Percentiles rank a stretch among this genome's conserved stretches.
These are phyloP conservation scores for Fratercula arctica DNA, from an alignment of 2,797 vertebrate species.

Conservation along the genomic window DNA sequence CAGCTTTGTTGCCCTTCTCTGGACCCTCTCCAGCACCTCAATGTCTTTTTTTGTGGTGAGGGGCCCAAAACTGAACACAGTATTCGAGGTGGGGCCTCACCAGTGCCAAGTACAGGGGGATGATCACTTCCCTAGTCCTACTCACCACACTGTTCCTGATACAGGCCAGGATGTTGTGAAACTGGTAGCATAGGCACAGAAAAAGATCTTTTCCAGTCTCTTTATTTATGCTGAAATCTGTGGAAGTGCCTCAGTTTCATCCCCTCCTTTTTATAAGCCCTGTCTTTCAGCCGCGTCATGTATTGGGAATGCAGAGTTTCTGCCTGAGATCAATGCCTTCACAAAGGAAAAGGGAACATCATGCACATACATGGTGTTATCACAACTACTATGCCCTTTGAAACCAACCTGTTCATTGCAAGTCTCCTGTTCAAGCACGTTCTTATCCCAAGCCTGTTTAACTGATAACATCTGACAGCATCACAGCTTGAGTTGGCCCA, in stretches of 20 bases:
- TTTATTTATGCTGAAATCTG: neutral
- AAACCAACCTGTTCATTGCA: neutral
- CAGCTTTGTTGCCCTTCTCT: no score
- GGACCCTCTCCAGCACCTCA: no score
- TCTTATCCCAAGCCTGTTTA: neutral
- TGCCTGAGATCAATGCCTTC: neutral
- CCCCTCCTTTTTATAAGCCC: accelerated
- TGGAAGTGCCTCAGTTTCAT: neutral
- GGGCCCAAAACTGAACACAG: no score
- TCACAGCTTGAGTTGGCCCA: slow-evolving; percentile 48
- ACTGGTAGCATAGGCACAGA: accelerated
- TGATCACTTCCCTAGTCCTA: no score
- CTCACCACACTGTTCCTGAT: no score
- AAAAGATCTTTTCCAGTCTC: neutral
- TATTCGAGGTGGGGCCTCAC: no score
- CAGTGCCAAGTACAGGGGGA: no score
- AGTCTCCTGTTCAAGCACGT: neutral
- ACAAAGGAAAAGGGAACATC: neutral
- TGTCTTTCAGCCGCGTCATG: accelerated
- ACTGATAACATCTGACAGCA: slow-evolving; percentile 49
- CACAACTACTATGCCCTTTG: neutral
- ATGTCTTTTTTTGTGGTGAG: no score
- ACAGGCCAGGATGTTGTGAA: neutral
- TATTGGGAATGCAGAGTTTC: neutral
- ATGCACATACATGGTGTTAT: neutral